Conservation (phyloP, 64 coral and sea anemone species). For the Catalaphyllia jardinei region DNA sequence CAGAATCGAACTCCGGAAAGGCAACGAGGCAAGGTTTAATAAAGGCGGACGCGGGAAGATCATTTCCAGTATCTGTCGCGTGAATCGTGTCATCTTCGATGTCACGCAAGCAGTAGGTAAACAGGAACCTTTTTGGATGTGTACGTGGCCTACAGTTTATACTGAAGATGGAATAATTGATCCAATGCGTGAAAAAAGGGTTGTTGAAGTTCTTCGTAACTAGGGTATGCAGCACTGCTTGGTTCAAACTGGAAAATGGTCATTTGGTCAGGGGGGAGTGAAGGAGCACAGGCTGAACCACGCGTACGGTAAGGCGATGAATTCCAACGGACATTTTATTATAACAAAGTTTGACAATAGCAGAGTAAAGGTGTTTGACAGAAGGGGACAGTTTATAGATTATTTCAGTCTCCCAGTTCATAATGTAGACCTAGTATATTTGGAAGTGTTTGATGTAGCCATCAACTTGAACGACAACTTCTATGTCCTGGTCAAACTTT, state of each 20-base stretch:
- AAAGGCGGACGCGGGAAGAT: conserved; percentile 16
- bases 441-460: background rate
- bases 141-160: conserved; percentile 15
- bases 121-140: background rate
- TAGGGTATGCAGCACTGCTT: conserved; percentile 26
- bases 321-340: conserved; percentile 17
- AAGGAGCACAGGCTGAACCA: background rate
- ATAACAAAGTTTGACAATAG: background rate
- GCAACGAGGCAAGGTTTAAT: background rate
- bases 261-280: conserved; percentile 26
- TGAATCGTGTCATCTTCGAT: conserved; percentile 22
- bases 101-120: background rate
- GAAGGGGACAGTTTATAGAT: background rate
- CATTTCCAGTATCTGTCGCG: conserved; percentile 10
- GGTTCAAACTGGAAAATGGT: background rate
- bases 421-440: background rate
- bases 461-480: background rate
- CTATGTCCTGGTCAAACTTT: background rate
- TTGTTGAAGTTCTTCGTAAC: background rate
- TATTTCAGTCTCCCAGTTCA: background rate
- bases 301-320: conserved; percentile 1
- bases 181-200: conserved; percentile 25
- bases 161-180: background rate
- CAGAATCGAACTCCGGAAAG: background rate
- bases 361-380: conserved; percentile 15